Evolutionary conservation across 1,140 invertebrate genomes (phyloP).

Genomic region (Drosophila ogumai): DNA sequence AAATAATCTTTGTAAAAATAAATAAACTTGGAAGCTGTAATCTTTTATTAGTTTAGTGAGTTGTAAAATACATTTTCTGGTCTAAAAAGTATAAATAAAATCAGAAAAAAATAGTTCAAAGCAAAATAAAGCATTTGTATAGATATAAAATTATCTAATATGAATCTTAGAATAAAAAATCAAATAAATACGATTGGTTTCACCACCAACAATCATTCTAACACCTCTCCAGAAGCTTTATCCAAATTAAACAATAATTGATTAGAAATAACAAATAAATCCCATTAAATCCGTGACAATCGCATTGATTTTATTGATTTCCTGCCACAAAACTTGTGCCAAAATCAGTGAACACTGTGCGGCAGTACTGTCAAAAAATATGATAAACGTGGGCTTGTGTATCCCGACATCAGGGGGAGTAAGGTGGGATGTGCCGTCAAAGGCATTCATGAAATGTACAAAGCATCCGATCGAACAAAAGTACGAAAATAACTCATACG

Average conservation of each 20-base stretch:
- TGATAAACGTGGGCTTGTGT: conserved; percentile 15
- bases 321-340: neutral
- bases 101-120: neutral
- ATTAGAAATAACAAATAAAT: neutral
- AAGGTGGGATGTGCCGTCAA: conserved; percentile 17
- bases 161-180: neutral
- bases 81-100: too few species aligned
- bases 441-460: conserved; percentile 43
- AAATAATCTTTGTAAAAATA: neutral
- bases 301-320: conserved; percentile 22
- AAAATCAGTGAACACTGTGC: conserved; percentile 12
- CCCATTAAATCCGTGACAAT: neutral
- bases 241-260: too few species aligned
- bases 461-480: conserved; percentile 36
- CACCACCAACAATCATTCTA: neutral
- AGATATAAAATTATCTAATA: neutral
- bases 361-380: conserved; percentile 24
- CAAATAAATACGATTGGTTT: neutral
- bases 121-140: neutral
- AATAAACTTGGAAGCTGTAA: neutral
- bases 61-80: neutral
- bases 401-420: conserved; percentile 6
- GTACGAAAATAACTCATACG: conserved; percentile 49
- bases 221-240: neutral
- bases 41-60: neutral